These are phyloP conservation scores for Holacanthus passer DNA, from an alignment of 2,113 vertebrate species.

Conservation along the genomic window DNA sequence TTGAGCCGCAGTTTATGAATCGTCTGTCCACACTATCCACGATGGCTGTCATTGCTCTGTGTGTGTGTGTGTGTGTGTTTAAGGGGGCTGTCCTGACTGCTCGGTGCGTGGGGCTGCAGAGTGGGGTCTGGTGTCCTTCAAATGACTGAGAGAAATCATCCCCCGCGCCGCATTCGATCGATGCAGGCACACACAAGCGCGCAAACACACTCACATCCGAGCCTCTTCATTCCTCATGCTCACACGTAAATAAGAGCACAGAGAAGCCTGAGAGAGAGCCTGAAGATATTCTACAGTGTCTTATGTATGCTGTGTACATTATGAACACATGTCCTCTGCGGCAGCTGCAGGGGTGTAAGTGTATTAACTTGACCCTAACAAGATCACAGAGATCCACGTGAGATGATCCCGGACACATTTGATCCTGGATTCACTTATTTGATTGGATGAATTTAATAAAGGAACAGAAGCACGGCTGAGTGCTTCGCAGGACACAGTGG, in stretches of 20 bases:
- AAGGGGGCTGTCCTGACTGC: constrained; percentile 33
- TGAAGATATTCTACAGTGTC: neutral
- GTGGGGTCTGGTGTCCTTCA: constrained; percentile 63
- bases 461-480: neutral
- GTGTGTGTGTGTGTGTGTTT: constrained; percentile 16
- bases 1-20: constrained; percentile 54
- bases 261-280: constrained; percentile 2
- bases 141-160: constrained; percentile 59
- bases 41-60: constrained; percentile 19
- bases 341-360: neutral
- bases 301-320: neutral
- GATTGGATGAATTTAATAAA: neutral
- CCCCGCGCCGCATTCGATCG: constrained; percentile 31
- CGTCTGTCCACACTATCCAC: constrained; percentile 20
- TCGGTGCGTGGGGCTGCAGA: constrained; percentile 27
- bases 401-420: neutral
- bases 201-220: constrained; percentile 23
- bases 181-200: constrained; percentile 13
- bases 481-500: neutral
- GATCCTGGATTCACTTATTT: too few species aligned
- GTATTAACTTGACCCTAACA: neutral
- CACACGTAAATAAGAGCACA: constrained; percentile 4
- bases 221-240: constrained; percentile 3
- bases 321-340: constrained; percentile 12
- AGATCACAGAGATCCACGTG: neutral